These are phyloP conservation scores for Actinia tenebrosa DNA, from an alignment of 64 coral and sea anemone genomes.

Conservation along the genomic window DNA sequence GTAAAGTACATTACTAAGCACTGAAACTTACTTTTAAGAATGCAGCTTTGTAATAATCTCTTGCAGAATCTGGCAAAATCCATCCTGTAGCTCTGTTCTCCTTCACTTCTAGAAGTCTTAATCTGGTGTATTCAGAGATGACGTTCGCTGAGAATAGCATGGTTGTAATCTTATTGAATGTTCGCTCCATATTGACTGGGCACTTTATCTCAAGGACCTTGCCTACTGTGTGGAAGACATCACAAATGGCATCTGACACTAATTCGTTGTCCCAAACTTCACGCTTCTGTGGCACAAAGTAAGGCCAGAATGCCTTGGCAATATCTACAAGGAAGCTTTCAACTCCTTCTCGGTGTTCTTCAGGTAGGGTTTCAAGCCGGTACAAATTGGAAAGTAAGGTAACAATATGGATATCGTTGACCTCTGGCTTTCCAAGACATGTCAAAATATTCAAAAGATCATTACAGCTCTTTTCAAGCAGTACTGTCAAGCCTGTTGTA, in stretches of 20 bases:
- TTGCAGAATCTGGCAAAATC: not conserved
- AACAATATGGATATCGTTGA: not conserved
- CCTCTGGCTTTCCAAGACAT: not conserved
- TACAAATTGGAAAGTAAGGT: constrained; percentile 8
- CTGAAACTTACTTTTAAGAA: constrained; percentile 2
- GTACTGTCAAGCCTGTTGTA: not conserved
- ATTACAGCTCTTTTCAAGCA: constrained; percentile 12
- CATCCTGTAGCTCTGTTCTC: not conserved
- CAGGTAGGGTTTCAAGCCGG: not conserved
- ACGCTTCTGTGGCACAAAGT: constrained; percentile 14
- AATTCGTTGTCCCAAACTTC: not conserved
- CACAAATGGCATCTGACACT: not conserved
- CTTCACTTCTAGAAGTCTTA: not conserved
- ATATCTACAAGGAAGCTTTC: constrained; percentile 14
- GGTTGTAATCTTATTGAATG: constrained; percentile 18
- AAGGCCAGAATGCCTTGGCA: constrained; percentile 27
- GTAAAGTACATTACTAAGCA: not conserved
- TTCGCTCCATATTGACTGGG: constrained; percentile 8
- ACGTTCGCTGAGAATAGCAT: not conserved
- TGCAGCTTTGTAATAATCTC: constrained; percentile 3
- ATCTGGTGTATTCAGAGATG: not conserved
- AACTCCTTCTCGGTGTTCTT: constrained; percentile 10
- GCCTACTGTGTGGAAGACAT: constrained; percentile 2
- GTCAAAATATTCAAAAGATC: not conserved
- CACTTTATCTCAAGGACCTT: not conserved